Evolutionary conservation across 1,140 invertebrate genomes (phyloP), one percentile per base, ranked within the genome.

Genomic region (Plectrocnemia conspersa): DNA sequence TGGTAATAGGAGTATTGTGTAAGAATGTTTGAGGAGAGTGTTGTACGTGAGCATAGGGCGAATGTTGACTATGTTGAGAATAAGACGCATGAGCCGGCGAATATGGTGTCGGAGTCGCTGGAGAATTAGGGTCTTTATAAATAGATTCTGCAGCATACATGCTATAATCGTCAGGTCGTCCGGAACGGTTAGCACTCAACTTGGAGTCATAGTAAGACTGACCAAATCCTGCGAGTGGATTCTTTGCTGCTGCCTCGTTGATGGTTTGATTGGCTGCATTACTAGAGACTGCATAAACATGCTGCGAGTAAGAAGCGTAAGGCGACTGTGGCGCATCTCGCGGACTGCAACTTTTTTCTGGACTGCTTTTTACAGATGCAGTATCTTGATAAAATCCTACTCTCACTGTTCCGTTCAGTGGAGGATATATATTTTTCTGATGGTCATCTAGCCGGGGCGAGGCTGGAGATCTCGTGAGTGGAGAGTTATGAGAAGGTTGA

Each of bases 321-420:
- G 77, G 74, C 3, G 75, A 76, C 11, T 80, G 78, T 1, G 78
- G 77, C 56, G 74, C 79, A 58, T 82, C 81, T 2, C 79, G 69
- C 5, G 81, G 81, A 64, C 81, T 83, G 63, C 81, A 83, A 60
- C 81, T 83, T 65, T 85, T 85, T 49, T 86, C 83, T 1, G 84
- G 83, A 59, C 82, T 84, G 59, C 81, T 83, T 69, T 83, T 83
- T 1, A 81, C 80, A 40, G 81, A 82, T 18, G 81, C 82, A 1
- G 83, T 87, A 58, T 88, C 85, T 69, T 88, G 85, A 67, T 88
- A 88, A 64, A 88, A 88, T 2, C 85, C 85, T 27, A 85, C 85
- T 54, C 84, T 78, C 2, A 88, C 82, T 15, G 84, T 80, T 1
- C 83, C 84, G 67, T 85, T 85, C 15, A 84, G 75, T 4, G 83